Base-by-base conservation (phyloP, 2,797 vertebrate species). In the Catostomus latipinnis region DNA sequence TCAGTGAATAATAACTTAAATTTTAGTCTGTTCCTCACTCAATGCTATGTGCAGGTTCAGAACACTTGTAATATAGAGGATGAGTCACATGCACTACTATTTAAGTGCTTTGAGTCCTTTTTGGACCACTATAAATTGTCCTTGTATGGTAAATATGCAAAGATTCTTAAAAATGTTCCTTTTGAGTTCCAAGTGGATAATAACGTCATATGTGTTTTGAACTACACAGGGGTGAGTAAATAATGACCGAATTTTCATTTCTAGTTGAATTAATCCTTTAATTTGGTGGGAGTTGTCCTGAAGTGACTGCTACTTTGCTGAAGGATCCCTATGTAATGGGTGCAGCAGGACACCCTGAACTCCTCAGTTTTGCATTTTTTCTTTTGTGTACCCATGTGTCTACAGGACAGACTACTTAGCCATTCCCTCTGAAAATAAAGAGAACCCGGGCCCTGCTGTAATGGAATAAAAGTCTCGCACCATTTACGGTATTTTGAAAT, bases 361-460 rank as follows among this genome's bases (percentile, higher is more conserved):
- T 87, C 83, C 92, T 88, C 91, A 90, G 87, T 78, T 18, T 87
- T 87, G 63, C 76, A 66, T 78, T 88, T 69, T 61, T 90, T 81
- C 89, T 84, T 91, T 86, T 87, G 80, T 34, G 34, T 88, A 80
- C 87, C 54, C 66, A 81, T 91, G 81, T 87, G 58, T 86, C 91
- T 79, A 22, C 91, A 99, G 97, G 91, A 96, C 96, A 90, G 95
- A 98, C 93, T 98, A 98, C 89, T 94, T 99, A 86, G 97, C 97
- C n/a, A 94, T 99, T 88, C 96, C 97, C 0, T 98, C 96, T 11
- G 96, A 96, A 91, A 96, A 96, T 91, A 98, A 97, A 94, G 96
- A 97, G 85, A 96, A 93, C 85, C 94, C 94, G 12, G 92, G 91
- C 0, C 93, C 95, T 81, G 95, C 96, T 3, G 96, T 96, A 89